Evolutionary conservation across 2,888 invertebrate species (phyloP), one percentile per base, ranked within the genome.

Genomic region (Bursaphelenchus okinawaensis): DNA sequence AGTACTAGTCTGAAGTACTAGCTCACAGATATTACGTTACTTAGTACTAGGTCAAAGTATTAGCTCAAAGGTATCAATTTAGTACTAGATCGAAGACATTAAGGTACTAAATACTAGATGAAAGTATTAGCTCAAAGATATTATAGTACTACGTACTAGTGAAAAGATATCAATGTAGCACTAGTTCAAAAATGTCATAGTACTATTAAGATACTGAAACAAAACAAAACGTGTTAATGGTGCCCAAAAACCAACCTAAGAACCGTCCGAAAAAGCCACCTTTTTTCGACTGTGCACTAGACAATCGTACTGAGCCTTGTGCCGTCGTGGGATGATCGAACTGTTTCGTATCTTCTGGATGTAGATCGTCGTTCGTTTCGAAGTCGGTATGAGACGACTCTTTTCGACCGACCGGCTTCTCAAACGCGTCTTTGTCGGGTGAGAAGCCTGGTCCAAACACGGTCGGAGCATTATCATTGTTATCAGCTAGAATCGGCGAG

Each of bases 331-430:
- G 51, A 20, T 56, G 29, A 19, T 50, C 62, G 27, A 22, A 52
- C n/a, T 24, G 65, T 22, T 19, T 16, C 40, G 16, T n/a, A n/a
- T 40, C 40, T n/a, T 40, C 40, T 20, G 51, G 59, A n/a, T 50
- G 54, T 62, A 80, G 67, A 60, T 80, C 79, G 66, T 80, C 80
- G 62, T 75, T 73, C 20, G 80, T 78, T 62, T 80, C 79, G 56
- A 80, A 80, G 8, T 75, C 74, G 51, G 79, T 75, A 7, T 76
- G 74, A 7, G 76, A 73, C 19, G 68, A 71, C 50, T 78, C 77
- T 56, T 68, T 68, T 68, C 70, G 3, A 67, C 66, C 67, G 66
- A 28, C 16, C 2, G 31, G 19, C 20, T 61, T 50, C 19, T 28
- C 62, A 16, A 58, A 61, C 19, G 61, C 59, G 29, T 64, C 65